Base-by-base conservation (phyloP, 2,113 vertebrate genomes). In the Prunella fulvescens region DNA sequence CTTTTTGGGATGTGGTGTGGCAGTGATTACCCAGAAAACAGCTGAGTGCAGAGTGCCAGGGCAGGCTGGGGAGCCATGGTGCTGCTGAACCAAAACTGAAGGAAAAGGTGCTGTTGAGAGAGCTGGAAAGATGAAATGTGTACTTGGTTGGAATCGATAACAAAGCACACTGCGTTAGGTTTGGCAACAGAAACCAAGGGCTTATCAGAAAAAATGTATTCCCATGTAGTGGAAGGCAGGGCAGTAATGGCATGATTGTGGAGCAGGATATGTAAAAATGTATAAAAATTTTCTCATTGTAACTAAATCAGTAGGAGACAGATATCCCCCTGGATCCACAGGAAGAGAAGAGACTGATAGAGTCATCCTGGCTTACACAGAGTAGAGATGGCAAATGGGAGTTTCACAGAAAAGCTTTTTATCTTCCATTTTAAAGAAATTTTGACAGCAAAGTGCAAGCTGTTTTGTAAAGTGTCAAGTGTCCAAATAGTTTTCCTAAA, bases 1-100 rank as follows among this genome's bases (percentile, higher is more conserved):
- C 17, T 60, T 76, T 76, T 64, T 47, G 61, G 47, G 50, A 78
- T 48, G 42, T 35, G 23, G 14, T 25, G 8, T 76, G 66, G 58
- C 60, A 70, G 50, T 28, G 78, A 66, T 74, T 54, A 70, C 31
- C 62, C 76, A 61, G 61, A 33, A 84, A 86, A 56, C 45, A 60
- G 78, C 31, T 61, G 79, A 92, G 88, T 81, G 65, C 45, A 73
- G 88, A 88, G 64, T 24, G 66, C 15, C 39, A 70, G 78, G 53
- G 33, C 64, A 88, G 81, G 26, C 31, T 29, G 33, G 53, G 51
- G 71, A 79, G n/a, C 48, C 2, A 8, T 3, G 0, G 11, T 40
- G 53, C 39, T 42, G 70, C 72, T 93, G 85, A 93, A 82, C 73
- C 79, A 88, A 77, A 90, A 71, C 74, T 29, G 90, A 76, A 93